Base-by-base conservation (phyloP, 2,888 invertebrate genomes). In the Leptopterna dolabrata region DNA sequence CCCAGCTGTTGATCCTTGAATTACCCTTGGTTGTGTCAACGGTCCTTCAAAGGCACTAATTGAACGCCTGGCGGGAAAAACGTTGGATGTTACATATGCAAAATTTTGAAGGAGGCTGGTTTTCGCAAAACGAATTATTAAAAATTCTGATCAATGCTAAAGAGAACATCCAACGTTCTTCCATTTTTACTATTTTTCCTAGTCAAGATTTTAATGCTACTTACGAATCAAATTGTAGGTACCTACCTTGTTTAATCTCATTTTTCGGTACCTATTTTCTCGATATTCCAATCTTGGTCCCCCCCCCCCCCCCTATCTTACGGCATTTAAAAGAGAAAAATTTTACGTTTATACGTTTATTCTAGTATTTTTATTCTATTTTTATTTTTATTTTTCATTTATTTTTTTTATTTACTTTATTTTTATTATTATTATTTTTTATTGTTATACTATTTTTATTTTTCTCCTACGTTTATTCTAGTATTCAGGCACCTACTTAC, bases 161-260 rank as follows among this genome's bases (percentile, higher is more conserved):
- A 55, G 55, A 55, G 55, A n/a, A 55, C 55, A 55, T 55, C 55
- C 55, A 55, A 55, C 47, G 55, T 55, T 55, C 55, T 55, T 55
- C 55, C 55, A 55, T 55, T 55, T 55, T 16, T 55, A 55, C 55
- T 55, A 55, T 55, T 55, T 55, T 55, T 55, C 55, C 55, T 55
- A 19, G 55, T 55, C 55, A 55, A 55, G 55, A 55, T 55, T 55
- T 55, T 55, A 55, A 55, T 55, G 55, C 55, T 55, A 55, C 55
- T 55, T 55, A 19, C 55, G n/a, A 19, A 55, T 55, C 55, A 19
- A 55, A n/a, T 55, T 55, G 24, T 55, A 19, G 55, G n/a, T 55
- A 55, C 55, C 24, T 55, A 19, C 19, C 24, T 55, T 55, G 55
- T 19, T 55, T 55, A 55, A n/a, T 55, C 24, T n/a, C n/a, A 55